phyloP scores from a whole-genome alignment of 2,888 invertebrate species.

The Autographa pulchrina region DNA sequence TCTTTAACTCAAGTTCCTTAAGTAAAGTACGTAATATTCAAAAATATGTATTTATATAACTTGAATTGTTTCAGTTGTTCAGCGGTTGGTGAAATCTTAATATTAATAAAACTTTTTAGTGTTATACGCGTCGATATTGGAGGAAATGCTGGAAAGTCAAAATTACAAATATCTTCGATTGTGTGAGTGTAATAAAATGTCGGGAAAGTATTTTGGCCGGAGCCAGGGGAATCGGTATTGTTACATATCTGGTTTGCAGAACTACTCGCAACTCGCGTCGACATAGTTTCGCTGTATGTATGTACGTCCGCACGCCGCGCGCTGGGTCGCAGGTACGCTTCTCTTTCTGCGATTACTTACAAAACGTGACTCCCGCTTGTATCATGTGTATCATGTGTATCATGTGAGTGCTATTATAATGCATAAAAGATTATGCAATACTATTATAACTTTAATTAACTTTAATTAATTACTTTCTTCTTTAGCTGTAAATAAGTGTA shows the following conservation, averaged over 20 bases:
- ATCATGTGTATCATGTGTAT: too few relatives aligned
- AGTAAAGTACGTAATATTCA: conserved; percentile 6
- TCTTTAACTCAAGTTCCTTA: conserved; percentile 2
- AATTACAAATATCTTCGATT: conserved; percentile 51
- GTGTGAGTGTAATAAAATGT: conserved; percentile 56
- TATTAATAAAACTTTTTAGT: conserved; percentile 46
- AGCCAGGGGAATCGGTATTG: conserved; percentile 38
- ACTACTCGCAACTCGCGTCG: conserved; percentile 18
- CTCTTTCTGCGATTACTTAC: conserved; percentile 38
- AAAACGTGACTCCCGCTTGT: conserved; percentile 15
- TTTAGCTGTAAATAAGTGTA: too few relatives aligned
- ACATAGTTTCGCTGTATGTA: conserved; percentile 37
- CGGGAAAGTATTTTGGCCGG: conserved; percentile 49
- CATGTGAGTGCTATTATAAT: background rate
- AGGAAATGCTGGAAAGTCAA: conserved; percentile 48
- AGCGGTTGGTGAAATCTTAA: conserved; percentile 24
- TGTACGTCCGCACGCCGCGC: conserved; percentile 10
- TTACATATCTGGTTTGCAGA: conserved; percentile 42
- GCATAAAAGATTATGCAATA: background rate
- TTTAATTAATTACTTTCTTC: too few relatives aligned
- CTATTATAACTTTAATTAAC: background rate
- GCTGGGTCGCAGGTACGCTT: conserved; percentile 24
- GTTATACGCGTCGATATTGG: conserved; percentile 36
- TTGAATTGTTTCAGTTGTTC: conserved; percentile 30
- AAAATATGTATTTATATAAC: conserved; percentile 29